phyloP scores from a whole-genome alignment of 2,888 invertebrate genomes.

The Scaptomyza tumidula region DNA sequence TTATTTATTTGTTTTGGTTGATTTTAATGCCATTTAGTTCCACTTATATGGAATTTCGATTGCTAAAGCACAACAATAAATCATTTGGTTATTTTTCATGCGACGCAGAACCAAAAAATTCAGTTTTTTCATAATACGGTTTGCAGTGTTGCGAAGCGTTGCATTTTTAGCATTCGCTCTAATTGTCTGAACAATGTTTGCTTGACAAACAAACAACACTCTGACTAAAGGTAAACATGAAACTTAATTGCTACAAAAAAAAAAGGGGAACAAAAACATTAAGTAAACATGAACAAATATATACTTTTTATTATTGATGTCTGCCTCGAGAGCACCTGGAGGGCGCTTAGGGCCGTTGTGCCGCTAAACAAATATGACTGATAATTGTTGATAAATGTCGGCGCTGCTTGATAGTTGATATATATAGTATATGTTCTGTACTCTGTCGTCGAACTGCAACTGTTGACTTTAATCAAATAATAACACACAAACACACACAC shows the following conservation, averaged over 20 bases:
- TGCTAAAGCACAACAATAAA: not conserved
- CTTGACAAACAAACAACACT: conserved; percentile 52
- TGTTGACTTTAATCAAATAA: conserved; percentile 70
- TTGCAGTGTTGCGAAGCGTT: conserved; percentile 28
- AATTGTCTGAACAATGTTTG: conserved; percentile 56
- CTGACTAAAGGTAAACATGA: conserved; percentile 52
- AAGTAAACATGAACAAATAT: conserved; percentile 20
- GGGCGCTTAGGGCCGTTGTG: conserved; percentile 59
- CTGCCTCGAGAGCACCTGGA: conserved; percentile 30
- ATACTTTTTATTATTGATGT: conserved; percentile 6
- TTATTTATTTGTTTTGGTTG: not conserved
- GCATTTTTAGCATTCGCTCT: conserved; percentile 38
- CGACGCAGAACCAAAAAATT: too few relatives aligned
- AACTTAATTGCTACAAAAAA: conserved; percentile 54
- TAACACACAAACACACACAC: conserved; percentile 4
- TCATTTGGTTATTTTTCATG: not conserved
- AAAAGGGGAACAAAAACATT: conserved; percentile 10
- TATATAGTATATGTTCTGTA: conserved; percentile 10
- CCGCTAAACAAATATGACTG: conserved; percentile 62
- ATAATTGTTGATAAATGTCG: conserved; percentile 67
- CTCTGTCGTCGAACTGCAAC: conserved; percentile 33
- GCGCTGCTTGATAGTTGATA: conserved; percentile 32
- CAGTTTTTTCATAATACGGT: not conserved
- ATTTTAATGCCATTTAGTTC: not conserved
- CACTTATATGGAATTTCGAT: not conserved